These are phyloP conservation scores for Morone chrysops DNA, from an alignment of 2,113 vertebrate species.

Conservation along the genomic window DNA sequence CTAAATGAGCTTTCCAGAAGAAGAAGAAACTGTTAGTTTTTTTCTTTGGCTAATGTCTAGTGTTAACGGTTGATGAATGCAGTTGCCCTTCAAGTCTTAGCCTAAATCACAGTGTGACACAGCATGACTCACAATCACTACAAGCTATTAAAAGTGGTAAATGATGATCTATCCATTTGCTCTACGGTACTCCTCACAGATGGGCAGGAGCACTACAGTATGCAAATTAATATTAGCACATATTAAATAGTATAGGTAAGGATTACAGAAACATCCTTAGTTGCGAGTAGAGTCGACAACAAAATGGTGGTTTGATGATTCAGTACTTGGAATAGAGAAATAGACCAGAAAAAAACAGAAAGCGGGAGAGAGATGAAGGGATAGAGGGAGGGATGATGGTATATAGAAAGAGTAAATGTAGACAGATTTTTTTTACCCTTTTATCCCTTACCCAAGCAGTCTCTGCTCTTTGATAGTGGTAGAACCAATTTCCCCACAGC, in stretches of 20 bases:
- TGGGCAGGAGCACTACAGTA: background rate
- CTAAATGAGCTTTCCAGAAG: conserved; percentile 65
- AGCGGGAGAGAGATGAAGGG: conserved; percentile 22
- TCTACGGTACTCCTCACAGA: conserved; percentile 24
- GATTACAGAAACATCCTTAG: conserved; percentile 22
- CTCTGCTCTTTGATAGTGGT: conserved; percentile 76
- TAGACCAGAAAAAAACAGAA: conserved; percentile 6
- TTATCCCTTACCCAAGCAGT: conserved; percentile 71
- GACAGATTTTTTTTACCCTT: conserved; percentile 50
- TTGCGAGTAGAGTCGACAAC: conserved; percentile 13
- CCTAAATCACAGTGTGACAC: conserved; percentile 47
- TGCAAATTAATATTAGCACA: conserved; percentile 36
- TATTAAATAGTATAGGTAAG: conserved; percentile 4
- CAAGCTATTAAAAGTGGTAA: conserved; percentile 35
- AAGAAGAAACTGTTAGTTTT: conserved; percentile 38
- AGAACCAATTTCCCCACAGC: conserved; percentile 81
- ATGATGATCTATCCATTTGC: conserved; percentile 38
- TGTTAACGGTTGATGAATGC: conserved; percentile 32
- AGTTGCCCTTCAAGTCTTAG: conserved; percentile 22
- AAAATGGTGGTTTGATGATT: conserved; percentile 59
- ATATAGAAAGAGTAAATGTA: conserved; percentile 55
- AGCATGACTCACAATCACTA: conserved; percentile 51
- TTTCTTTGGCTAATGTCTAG: conserved; percentile 22
- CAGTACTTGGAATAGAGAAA: conserved; percentile 16
- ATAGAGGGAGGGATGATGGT: conserved; percentile 18